Percentiles rank a stretch among this genome's conserved stretches.
Conservation (phyloP, 2,888 invertebrate genomes). For the Drosophila bunnanda region DNA sequence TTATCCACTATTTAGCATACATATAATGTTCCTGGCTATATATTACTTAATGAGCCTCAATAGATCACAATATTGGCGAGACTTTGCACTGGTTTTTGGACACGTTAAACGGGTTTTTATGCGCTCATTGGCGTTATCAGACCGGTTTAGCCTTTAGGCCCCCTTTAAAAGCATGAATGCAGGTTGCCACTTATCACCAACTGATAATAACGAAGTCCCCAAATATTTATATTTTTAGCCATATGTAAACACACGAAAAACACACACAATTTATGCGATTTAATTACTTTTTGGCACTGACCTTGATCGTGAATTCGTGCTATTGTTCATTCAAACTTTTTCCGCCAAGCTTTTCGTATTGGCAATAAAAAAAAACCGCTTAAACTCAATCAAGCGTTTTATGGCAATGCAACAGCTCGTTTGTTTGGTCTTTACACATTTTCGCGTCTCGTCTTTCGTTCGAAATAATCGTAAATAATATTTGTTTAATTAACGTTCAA, state of each 20-base stretch:
- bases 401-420: conserved; percentile 19
- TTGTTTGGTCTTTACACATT: conserved; percentile 29
- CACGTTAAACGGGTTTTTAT: conserved; percentile 69
- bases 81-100: conserved; percentile 61
- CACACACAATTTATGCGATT: neutral
- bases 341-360: neutral
- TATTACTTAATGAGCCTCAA: conserved; percentile 31
- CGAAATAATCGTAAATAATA: conserved; percentile 24
- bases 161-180: conserved; percentile 23
- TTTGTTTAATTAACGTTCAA: conserved; percentile 1
- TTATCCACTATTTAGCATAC: neutral
- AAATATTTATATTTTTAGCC: conserved; percentile 1
- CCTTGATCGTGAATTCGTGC: conserved; percentile 60
- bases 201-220: conserved; percentile 39
- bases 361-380: conserved; percentile 39
- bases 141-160: conserved; percentile 59
- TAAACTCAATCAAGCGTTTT: conserved; percentile 63
- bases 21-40: neutral
- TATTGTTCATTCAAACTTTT: conserved; percentile 21
- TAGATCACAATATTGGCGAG: conserved; percentile 36
- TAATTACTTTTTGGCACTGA: conserved; percentile 37
- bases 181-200: conserved; percentile 42
- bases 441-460: conserved; percentile 42
- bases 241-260: conserved; percentile 21
- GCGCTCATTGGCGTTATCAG: conserved; percentile 44